A percentile compares a stretch with the other conserved stretches of the same genome.
phyloP scores from a whole-genome alignment of 1,140 invertebrate genomes.

The Euschistus heros region DNA sequence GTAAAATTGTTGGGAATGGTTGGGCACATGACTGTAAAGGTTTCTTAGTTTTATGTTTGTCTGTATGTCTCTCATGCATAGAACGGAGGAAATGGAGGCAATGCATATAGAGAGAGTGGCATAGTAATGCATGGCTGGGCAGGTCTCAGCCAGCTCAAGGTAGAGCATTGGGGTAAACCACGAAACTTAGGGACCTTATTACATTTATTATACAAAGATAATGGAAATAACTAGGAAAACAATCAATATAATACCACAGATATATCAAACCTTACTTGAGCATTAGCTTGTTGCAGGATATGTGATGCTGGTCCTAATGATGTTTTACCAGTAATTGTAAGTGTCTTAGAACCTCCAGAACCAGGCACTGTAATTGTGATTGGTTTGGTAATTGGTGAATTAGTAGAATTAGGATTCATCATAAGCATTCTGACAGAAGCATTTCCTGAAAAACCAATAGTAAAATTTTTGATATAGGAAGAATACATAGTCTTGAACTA shows the following conservation, averaged over 20 bases:
- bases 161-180: no score
- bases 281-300: slow-evolving; percentile 24
- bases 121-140: no score
- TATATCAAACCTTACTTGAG: slow-evolving; percentile 10
- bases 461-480: background rate
- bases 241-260: background rate
- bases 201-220: no score
- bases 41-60: no score
- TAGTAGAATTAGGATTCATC: slow-evolving; percentile 28
- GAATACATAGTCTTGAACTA: background rate
- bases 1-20: no score
- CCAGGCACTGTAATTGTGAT: slow-evolving; percentile 58
- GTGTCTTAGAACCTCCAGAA: slow-evolving; percentile 33
- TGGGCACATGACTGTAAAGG: no score
- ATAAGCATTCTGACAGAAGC: slow-evolving; percentile 30
- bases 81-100: no score
- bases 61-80: no score
- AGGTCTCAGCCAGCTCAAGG: no score
- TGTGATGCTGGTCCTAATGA: slow-evolving; percentile 25
- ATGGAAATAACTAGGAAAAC: slow-evolving; percentile 13
- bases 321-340: slow-evolving; percentile 32
- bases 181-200: no score
- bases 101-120: no score
- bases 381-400: slow-evolving; percentile 42
- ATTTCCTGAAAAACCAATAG: slow-evolving; percentile 8